These are phyloP conservation scores for Psophia crepitans DNA, from an alignment of 2,113 vertebrate genomes.

Conservation along the genomic window DNA sequence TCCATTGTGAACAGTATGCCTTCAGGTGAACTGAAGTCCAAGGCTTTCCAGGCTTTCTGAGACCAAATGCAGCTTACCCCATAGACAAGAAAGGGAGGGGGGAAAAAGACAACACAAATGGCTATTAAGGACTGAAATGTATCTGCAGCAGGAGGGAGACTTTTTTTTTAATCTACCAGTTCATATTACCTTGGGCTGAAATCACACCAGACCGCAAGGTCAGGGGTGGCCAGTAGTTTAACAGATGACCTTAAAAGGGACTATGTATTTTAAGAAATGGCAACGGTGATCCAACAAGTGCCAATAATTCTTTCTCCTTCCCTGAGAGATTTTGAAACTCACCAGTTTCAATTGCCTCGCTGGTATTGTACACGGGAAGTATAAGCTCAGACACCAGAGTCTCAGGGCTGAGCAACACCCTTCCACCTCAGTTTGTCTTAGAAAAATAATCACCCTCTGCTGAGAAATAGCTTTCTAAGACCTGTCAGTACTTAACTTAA, in stretches of 20 bases:
- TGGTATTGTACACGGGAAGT: not conserved
- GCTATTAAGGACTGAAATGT: not conserved
- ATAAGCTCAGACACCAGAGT: not conserved
- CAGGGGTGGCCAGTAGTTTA: not conserved
- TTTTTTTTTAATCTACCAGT: not conserved
- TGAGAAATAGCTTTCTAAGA: not conserved
- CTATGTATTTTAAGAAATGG: conserved; percentile 39
- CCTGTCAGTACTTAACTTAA: not conserved
- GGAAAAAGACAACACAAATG: not conserved
- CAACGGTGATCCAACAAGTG: not conserved
- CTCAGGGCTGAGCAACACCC: not conserved
- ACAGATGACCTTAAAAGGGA: not conserved
- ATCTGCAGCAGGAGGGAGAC: not conserved
- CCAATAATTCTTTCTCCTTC: conserved; percentile 1
- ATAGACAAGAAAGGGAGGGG: not conserved
- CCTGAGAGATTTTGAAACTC: not conserved
- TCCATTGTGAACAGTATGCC: not conserved
- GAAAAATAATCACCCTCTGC: not conserved
- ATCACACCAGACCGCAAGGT: conserved; percentile 10
- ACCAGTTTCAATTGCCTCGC: not conserved
- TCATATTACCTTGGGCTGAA: conserved; percentile 32
- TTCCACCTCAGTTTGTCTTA: not conserved
- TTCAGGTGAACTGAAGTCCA: not conserved
- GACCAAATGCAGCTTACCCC: not conserved
- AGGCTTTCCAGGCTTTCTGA: not conserved